Conservation (phyloP, 2,113 vertebrate species). For the Ibidorhyncha struthersii region DNA sequence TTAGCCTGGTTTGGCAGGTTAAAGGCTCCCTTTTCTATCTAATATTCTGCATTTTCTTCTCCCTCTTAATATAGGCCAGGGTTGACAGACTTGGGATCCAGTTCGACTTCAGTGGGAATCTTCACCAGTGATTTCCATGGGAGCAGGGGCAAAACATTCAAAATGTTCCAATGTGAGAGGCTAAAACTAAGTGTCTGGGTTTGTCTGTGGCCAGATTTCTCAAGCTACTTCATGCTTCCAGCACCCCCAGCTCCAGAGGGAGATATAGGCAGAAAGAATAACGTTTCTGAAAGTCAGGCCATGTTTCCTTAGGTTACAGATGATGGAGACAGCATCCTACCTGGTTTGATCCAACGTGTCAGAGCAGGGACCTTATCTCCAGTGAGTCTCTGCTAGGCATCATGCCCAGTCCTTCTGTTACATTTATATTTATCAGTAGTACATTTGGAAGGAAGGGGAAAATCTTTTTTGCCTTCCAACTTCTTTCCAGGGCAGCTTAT, state of each 20-base stretch:
- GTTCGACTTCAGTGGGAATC: not conserved
- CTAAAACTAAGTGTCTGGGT: not conserved
- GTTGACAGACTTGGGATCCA: not conserved
- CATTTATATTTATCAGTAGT: not conserved
- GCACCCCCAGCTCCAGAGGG: not conserved
- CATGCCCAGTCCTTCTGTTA: not conserved
- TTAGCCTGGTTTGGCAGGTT: slow-evolving; percentile 36
- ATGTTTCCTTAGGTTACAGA: not conserved
- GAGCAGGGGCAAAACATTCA: not conserved
- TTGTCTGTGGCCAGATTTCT: not conserved
- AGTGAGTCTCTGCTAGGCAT: not conserved
- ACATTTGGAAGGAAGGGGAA: not conserved
- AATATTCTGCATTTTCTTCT: not conserved
- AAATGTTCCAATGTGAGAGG: not conserved
- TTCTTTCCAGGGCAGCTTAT: not conserved
- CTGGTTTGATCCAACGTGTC: not conserved
- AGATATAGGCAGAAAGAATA: not conserved
- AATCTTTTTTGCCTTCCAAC: not conserved
- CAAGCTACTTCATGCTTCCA: not conserved
- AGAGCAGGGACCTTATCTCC: not conserved
- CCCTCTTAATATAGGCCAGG: not conserved
- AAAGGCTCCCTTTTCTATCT: not conserved
- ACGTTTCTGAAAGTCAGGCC: not conserved
- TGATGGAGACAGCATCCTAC: not conserved
- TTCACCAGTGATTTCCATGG: not conserved